Evolutionary conservation across 2,888 invertebrate species (phyloP).

Genomic region (Oxyteleia sp.): DNA sequence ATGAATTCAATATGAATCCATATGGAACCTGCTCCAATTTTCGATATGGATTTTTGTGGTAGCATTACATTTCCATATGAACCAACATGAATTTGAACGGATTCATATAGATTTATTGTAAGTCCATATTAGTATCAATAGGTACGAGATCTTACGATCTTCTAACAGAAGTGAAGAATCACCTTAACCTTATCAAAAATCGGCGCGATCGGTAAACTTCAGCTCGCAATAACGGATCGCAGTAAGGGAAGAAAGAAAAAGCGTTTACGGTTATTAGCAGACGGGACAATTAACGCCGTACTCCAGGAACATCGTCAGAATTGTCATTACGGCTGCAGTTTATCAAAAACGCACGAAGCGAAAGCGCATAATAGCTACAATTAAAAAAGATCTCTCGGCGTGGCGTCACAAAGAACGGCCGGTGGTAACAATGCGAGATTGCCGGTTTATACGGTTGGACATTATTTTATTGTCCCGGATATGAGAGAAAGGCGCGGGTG

Average conservation of each 20-base stretch:
- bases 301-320: conserved; percentile 28
- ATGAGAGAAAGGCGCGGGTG: conserved; percentile 31
- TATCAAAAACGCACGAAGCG: conserved; percentile 44
- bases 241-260: neutral
- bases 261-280: conserved; percentile 13
- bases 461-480: conserved; percentile 47
- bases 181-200: too few species aligned
- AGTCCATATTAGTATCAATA: too few species aligned
- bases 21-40: too few species aligned
- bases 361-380: conserved; percentile 44
- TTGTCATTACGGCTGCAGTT: conserved; percentile 35
- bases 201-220: too few species aligned
- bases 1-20: too few species aligned
- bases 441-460: conserved; percentile 31
- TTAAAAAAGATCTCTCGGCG: conserved; percentile 35
- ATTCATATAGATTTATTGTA: too few species aligned
- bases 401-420: conserved; percentile 20
- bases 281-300: conserved; percentile 37
- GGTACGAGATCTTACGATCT: too few species aligned
- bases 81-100: too few species aligned
- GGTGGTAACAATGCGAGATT: conserved; percentile 40
- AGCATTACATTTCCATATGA: too few species aligned
- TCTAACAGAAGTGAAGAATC: too few species aligned
- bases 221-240: neutral
- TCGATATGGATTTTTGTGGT: too few species aligned